Base-by-base conservation (phyloP, 2,113 vertebrate genomes). In the Bothrops jararaca region DNA sequence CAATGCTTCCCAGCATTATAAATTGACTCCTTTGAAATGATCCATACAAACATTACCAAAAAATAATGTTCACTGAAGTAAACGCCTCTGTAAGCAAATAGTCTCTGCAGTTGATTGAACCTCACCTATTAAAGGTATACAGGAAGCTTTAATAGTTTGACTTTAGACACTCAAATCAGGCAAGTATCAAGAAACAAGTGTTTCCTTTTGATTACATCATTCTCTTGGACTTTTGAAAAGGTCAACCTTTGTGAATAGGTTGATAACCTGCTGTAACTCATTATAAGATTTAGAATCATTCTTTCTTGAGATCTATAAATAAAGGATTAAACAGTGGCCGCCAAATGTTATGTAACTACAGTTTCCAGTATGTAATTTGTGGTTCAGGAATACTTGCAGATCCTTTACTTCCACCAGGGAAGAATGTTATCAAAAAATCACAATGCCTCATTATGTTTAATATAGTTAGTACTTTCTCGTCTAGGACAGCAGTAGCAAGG, bases 261-360 rank as follows among this genome's bases (percentile, higher is more conserved):
- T 94, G 94, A 95, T 92, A 80, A 96, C 96, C 94, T 93, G 95
- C 4, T 23, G 85, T 93, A 96, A 91, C 85, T 53, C 92, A 93
- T 94, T 94, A 90, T 87, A 24, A 91, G 93, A 2, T 57, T 89
- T 93, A 96, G 97, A 95, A 97, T 96, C 95, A 96, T 91, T 93
- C 93, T 94, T 92, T 95, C 94, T 34, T 87, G 91, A 93, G 85
- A 56, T 92, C 93, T 94, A 88, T n/a, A 29, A 13, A 48, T 26
- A 22, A 42, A 42, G 74, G 7, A 80, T 80, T 42, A 80, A 80
- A 80, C 18, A 39, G 18, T 39, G 29, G 69, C n/a, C 1, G 5
- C 13, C 69, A 39, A 74, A 80, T 39, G 64, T n/a, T 69, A n/a
- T 69, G 64, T n/a, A 39, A 39, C 74, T 80, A 42, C 15, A 42